A percentile compares a stretch with the other conserved stretches of the same genome.
Evolutionary conservation across 2,113 vertebrate genomes (phyloP).

Genomic region (Ceyx margarethae): DNA sequence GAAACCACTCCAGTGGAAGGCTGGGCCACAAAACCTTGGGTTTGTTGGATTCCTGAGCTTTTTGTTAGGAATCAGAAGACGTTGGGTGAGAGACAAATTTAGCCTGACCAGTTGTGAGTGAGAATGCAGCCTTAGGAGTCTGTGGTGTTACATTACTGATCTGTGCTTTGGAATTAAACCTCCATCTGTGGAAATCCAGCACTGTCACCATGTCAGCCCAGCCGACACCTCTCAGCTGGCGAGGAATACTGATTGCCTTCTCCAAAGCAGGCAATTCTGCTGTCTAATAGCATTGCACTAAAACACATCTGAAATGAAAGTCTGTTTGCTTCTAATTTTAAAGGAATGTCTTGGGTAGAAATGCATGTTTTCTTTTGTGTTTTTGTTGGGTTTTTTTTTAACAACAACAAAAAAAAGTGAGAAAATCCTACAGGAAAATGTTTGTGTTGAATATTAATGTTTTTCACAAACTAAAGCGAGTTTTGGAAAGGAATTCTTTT

Average conservation of each 20-base stretch:
- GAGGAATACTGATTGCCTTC: conserved; percentile 48
- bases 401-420: neutral
- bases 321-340: neutral
- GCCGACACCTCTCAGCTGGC: neutral
- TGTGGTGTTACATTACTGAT: neutral
- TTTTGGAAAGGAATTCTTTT: neutral
- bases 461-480: neutral
- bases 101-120: neutral
- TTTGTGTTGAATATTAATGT: neutral
- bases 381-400: no score
- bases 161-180: conserved; percentile 41
- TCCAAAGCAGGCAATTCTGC: neutral
- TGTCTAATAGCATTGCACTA: neutral
- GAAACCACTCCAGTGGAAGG: accelerated
- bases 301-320: conserved; percentile 1
- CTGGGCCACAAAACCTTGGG: neutral
- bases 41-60: neutral
- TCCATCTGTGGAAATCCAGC: conserved; percentile 13
- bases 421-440: neutral
- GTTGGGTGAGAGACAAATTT: neutral
- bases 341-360: neutral
- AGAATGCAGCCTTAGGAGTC: neutral
- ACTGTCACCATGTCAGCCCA: conserved; percentile 48
- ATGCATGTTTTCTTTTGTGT: neutral
- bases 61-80: neutral